A percentile compares a stretch with the other conserved stretches of the same genome.
Evolutionary conservation across 2,797 vertebrate species (phyloP).

Genomic region (Sphenodon punctatus): DNA sequence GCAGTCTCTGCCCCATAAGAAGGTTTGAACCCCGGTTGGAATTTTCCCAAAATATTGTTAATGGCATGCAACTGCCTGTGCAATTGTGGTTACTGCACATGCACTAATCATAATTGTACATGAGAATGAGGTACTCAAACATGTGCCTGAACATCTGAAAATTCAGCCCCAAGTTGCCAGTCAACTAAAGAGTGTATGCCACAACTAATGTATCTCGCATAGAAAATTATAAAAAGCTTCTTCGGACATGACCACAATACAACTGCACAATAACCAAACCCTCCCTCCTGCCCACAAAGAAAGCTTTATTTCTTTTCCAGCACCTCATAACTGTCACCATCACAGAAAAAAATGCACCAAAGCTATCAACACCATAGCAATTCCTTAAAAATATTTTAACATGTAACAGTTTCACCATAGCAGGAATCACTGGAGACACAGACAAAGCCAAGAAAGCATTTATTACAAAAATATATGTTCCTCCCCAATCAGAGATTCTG

Average conservation of each 20-base stretch:
- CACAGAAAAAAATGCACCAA: slow-evolving; percentile 13
- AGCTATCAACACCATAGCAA: neutral
- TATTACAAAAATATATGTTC: neutral
- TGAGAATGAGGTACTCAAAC: neutral
- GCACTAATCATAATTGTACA: neutral
- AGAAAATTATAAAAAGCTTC: slow-evolving; percentile 3
- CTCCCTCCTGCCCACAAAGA: slow-evolving; percentile 1
- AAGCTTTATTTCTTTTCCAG: slow-evolving; percentile 11
- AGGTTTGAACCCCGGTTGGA: too few relatives aligned
- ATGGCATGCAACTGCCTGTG: neutral
- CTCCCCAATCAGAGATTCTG: slow-evolving; percentile 12
- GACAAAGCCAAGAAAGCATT: slow-evolving; percentile 11
- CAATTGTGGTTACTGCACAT: neutral
- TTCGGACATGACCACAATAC: neutral
- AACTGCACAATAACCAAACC: neutral
- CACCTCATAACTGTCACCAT: slow-evolving; percentile 1
- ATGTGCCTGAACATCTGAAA: neutral
- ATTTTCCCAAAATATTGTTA: too few relatives aligned
- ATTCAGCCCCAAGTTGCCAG: neutral
- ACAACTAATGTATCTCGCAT: neutral
- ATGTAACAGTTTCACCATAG: neutral
- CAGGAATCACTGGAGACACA: slow-evolving; percentile 2
- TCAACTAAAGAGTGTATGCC: neutral
- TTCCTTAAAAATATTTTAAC: slow-evolving; percentile 2
- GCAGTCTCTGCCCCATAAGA: too few relatives aligned